Conservation (phyloP, 1,140 invertebrate genomes). For the Papilio xuthus region DNA sequence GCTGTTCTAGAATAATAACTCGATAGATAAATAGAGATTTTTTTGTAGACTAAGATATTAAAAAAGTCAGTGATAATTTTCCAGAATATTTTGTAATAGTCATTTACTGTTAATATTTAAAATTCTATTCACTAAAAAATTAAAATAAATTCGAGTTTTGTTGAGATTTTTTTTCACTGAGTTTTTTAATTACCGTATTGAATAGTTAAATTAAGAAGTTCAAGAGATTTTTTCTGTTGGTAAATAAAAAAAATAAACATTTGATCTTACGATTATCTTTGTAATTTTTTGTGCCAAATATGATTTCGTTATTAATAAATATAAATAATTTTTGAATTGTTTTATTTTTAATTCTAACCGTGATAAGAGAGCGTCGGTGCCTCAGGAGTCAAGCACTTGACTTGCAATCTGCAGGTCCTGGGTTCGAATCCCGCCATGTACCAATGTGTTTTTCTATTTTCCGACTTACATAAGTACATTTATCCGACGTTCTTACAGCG, state of each 20-base stretch:
- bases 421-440: too few relatives aligned
- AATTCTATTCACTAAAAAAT: background rate
- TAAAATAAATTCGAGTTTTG: background rate
- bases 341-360: too few relatives aligned
- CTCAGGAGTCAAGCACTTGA: too few relatives aligned
- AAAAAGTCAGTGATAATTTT: background rate
- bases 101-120: background rate
- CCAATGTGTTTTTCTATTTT: too few relatives aligned
- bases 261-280: background rate
- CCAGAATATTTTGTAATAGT: constrained; percentile 2
- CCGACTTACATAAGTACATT: too few relatives aligned
- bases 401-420: too few relatives aligned
- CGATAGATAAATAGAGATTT: constrained; percentile 12
- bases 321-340: background rate
- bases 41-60: constrained; percentile 29
- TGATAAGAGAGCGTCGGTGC: too few relatives aligned
- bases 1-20: constrained; percentile 31
- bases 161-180: background rate
- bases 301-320: constrained; percentile 4
- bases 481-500: too few relatives aligned
- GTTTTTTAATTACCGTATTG: too few relatives aligned
- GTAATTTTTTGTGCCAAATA: constrained; percentile 7
- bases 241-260: background rate
- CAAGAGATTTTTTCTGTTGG: background rate
- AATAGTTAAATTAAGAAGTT: too few relatives aligned